Base-by-base conservation (phyloP, 1,140 invertebrate species). In the Caerostris extrusa region DNA sequence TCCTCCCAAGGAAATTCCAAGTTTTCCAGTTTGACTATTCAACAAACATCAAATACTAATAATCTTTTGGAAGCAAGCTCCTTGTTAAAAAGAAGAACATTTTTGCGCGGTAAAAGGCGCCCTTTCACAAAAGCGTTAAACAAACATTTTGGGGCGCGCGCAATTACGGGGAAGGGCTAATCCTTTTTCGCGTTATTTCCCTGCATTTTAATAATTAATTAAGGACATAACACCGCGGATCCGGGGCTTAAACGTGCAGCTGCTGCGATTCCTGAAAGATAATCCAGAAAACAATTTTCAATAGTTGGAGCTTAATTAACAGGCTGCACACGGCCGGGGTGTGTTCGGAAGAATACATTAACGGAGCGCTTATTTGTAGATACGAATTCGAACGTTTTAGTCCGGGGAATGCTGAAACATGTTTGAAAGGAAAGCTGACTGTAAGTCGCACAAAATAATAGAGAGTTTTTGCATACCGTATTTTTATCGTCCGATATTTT, bases 251-350 rank as follows among this genome's bases (percentile, higher is more conserved):
- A 83, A 83, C 82, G 34, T 60, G 58, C 85, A 87, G 85, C 85
- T 87, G 85, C 85, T 55, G 58, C 85, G 60, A 87, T 87, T 87
- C 85, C 57, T 87, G 85, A 64, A 77, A 60, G 85, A 87, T 87
- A 87, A 87, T 87, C 85, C 85, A 64, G 56, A 87, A 87, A 87
- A 87, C 85, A 87, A 87, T 87, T 87, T 87, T 87, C 85, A 87
- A 87, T 87, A 87, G 85, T 87, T 87, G 56, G 60, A 61, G 85
- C 85, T 87, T 87, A 87, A 87, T 87, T 87, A 87, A 87, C 85
- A 87, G 34, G 56, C 57, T 50, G 58, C 85, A 67, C 19, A 17
- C 85, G 85, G 50, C 7, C n/a, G 12, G 19, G n/a, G 34, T 61
- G 5, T 5, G 71, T 61, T 5, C 85, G 12, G 14, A 12, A 7